phyloP scores from a whole-genome alignment of 1,140 invertebrate genomes.

The Zaprionus camerounensis region DNA sequence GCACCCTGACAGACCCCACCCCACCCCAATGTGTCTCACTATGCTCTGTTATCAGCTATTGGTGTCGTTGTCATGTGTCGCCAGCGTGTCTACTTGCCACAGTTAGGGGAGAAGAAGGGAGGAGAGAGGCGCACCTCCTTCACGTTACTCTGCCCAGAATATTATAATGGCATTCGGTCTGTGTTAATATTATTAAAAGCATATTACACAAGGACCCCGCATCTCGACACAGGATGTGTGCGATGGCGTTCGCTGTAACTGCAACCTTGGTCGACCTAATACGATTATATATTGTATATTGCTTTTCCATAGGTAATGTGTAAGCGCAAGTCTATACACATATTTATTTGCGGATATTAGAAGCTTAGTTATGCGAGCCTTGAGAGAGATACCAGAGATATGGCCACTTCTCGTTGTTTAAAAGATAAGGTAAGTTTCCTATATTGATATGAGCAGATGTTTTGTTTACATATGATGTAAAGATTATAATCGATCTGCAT shows the following conservation, averaged over 20 bases:
- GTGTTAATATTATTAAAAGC: conserved; percentile 74
- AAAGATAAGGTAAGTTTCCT: background rate
- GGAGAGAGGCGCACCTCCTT: background rate
- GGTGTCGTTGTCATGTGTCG: conserved; percentile 4
- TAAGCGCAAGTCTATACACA: background rate
- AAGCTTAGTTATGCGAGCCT: conserved; percentile 2
- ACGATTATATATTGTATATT: conserved; percentile 22
- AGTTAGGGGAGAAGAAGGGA: too few species aligned
- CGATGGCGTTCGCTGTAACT: background rate
- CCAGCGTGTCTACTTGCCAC: background rate
- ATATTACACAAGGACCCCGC: conserved; percentile 48
- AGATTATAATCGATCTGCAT: too few species aligned
- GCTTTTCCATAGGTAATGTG: conserved; percentile 6
- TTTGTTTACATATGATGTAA: too few species aligned
- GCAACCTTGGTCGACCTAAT: conserved; percentile 38
- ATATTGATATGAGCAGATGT: too few species aligned
- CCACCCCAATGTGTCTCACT: background rate
- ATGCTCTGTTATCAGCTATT: conserved; percentile 10
- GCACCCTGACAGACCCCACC: conserved; percentile 4
- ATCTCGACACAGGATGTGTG: background rate
- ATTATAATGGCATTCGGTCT: conserved; percentile 45
- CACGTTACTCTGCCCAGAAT: background rate
- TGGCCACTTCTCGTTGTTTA: background rate
- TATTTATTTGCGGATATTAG: background rate
- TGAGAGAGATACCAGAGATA: background rate